phyloP scores from a whole-genome alignment of 2,797 vertebrate species.

The Protonibea diacanthus region DNA sequence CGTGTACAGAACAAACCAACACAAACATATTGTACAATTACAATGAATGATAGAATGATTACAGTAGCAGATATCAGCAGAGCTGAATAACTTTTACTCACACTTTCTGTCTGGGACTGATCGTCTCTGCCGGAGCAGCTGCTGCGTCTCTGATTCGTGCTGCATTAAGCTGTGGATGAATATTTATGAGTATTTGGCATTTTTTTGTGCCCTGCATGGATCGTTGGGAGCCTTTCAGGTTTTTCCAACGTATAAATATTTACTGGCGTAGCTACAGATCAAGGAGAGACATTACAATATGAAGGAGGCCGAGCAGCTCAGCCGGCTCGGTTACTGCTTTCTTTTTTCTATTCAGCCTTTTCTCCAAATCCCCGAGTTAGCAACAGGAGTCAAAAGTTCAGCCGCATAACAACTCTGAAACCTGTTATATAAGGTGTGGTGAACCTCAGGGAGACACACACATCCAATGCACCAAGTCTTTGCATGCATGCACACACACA shows the following conservation, averaged over 20 bases:
- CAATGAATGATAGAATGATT: too few relatives aligned
- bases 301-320: neutral
- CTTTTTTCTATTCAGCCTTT: neutral
- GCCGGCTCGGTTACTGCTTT: neutral
- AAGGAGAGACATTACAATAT: neutral
- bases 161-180: neutral
- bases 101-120: too few relatives aligned
- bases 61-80: neutral
- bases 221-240: neutral
- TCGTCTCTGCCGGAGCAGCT: too few relatives aligned
- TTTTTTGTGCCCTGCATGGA: neutral
- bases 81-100: neutral
- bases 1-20: too few relatives aligned
- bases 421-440: constrained; percentile 46
- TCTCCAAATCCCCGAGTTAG: constrained; percentile 9
- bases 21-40: too few relatives aligned
- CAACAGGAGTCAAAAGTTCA: constrained; percentile 48
- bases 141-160: constrained; percentile 10
- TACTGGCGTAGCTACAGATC: constrained; percentile 16
- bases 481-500: constrained; percentile 3
- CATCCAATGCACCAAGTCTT: neutral
- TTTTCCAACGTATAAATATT: constrained; percentile 20
- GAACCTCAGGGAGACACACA: constrained; percentile 31
- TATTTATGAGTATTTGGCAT: constrained; percentile 12
- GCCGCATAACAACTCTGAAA: constrained; percentile 20